These are phyloP conservation scores for Neogale vison DNA, from an alignment of 2,113 vertebrate genomes.

Conservation along the genomic window DNA sequence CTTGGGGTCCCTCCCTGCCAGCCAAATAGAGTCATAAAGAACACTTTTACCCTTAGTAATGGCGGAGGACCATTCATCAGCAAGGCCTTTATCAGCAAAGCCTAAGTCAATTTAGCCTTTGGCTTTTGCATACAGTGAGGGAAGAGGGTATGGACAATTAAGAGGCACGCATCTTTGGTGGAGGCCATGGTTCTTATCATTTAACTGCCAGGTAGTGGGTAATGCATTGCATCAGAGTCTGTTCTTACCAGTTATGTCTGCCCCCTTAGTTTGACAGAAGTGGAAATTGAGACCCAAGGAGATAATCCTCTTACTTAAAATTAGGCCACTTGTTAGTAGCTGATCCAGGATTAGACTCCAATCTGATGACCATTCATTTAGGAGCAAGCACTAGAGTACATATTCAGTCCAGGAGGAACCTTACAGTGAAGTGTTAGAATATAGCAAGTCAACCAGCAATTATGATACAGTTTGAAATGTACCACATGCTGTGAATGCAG, in stretches of 20 bases:
- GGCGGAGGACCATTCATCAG: not conserved
- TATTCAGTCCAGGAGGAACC: not conserved
- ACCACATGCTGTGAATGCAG: not conserved
- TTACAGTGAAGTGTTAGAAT: not conserved
- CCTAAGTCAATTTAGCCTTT: not conserved
- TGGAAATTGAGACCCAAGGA: conserved; percentile 11
- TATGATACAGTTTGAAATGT: not conserved
- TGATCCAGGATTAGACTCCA: conserved; percentile 32
- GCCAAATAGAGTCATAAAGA: not conserved
- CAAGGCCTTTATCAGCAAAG: not conserved
- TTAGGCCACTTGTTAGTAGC: not conserved
- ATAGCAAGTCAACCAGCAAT: not conserved
- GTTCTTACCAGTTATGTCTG: not conserved
- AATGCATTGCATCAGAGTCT: not conserved
- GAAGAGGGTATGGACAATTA: not conserved
- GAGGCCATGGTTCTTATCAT: not conserved
- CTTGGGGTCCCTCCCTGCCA: not conserved
- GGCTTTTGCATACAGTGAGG: not conserved
- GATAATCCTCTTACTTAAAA: conserved; percentile 30
- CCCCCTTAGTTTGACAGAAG: not conserved
- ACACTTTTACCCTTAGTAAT: not conserved
- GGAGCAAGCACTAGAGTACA: not conserved
- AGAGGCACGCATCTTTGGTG: not conserved
- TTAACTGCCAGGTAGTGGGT: not conserved
- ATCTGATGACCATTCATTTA: not conserved